A percentile compares a stretch with the other conserved stretches of the same genome.
Conservation (phyloP, 2,888 invertebrate genomes). For the Pammene fasciana region DNA sequence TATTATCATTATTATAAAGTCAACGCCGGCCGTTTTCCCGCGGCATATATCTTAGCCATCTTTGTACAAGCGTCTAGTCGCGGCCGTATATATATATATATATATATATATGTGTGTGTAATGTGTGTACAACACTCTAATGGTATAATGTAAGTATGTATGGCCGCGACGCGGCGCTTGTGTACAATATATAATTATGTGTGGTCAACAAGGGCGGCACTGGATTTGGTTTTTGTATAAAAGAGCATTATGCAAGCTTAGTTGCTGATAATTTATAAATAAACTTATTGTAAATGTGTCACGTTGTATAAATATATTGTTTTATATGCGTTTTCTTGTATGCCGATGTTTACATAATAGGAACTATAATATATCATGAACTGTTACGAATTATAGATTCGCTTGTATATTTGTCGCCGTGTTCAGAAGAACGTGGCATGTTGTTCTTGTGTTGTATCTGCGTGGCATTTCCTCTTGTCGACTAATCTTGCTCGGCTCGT, state of each 20-base stretch:
- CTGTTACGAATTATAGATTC: slow-evolving; percentile 31
- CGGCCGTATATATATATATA: neutral
- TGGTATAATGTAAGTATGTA: neutral
- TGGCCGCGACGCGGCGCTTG: neutral
- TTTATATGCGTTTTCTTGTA: slow-evolving; percentile 36
- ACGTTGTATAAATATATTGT: slow-evolving; percentile 30
- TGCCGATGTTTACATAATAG: slow-evolving; percentile 34
- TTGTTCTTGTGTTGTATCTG: no score
- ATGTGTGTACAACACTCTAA: neutral
- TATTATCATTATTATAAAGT: no score
- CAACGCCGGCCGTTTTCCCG: neutral
- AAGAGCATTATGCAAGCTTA: slow-evolving; percentile 9
- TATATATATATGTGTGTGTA: no score
- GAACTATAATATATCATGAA: slow-evolving; percentile 32
- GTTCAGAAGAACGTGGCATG: neutral
- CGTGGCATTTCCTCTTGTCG: neutral
- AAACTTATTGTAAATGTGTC: slow-evolving; percentile 33
- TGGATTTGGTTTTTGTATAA: slow-evolving; percentile 19
- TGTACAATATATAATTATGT: no score
- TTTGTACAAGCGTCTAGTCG: neutral
- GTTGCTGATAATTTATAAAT: slow-evolving; percentile 16
- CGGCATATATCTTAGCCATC: no score
- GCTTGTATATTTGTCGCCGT: slow-evolving; percentile 32
- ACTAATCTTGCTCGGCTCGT: neutral
- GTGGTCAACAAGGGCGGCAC: slow-evolving; percentile 5